Percentiles rank a stretch among this genome's conserved stretches.
Evolutionary conservation across 1,140 invertebrate species (phyloP).

Genomic region (Solen grandis): DNA sequence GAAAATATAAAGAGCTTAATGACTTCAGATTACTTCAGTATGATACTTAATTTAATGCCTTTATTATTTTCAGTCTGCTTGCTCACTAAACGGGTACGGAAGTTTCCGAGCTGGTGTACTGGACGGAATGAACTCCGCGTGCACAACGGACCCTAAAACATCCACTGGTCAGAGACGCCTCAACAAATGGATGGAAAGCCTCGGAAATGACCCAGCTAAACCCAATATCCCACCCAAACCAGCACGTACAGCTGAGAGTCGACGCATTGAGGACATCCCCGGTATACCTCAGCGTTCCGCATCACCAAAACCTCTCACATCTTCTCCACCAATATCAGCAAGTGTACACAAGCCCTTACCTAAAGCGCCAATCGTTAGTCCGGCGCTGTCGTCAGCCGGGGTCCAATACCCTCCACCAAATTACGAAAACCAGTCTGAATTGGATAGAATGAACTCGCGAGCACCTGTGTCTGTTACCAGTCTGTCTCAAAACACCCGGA

Average conservation of each 20-base stretch:
- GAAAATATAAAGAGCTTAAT: too few species aligned
- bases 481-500: too few species aligned
- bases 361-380: constrained; percentile 17
- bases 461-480: too few species aligned
- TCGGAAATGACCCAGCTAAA: constrained; percentile 15
- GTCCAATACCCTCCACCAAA: constrained; percentile 28
- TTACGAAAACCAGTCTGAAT: constrained; percentile 54
- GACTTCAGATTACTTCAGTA: too few species aligned
- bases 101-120: constrained; percentile 62
- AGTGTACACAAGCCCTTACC: constrained; percentile 75
- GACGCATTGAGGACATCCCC: not conserved
- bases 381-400: not conserved
- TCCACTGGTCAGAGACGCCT: constrained; percentile 32
- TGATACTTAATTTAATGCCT: too few species aligned
- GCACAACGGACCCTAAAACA: constrained; percentile 22
- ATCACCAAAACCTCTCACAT: constrained; percentile 73
- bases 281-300: constrained; percentile 36
- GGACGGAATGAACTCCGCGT: constrained; percentile 11
- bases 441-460: constrained; percentile 28
- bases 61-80: constrained; percentile 65
- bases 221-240: constrained; percentile 15
- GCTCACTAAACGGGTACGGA: constrained; percentile 60
- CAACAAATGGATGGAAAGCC: constrained; percentile 15
- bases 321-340: constrained; percentile 67
- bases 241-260: constrained; percentile 13